These are phyloP conservation scores for Spicauda simplicius DNA, from an alignment of 2,888 invertebrate species.

Conservation along the genomic window DNA sequence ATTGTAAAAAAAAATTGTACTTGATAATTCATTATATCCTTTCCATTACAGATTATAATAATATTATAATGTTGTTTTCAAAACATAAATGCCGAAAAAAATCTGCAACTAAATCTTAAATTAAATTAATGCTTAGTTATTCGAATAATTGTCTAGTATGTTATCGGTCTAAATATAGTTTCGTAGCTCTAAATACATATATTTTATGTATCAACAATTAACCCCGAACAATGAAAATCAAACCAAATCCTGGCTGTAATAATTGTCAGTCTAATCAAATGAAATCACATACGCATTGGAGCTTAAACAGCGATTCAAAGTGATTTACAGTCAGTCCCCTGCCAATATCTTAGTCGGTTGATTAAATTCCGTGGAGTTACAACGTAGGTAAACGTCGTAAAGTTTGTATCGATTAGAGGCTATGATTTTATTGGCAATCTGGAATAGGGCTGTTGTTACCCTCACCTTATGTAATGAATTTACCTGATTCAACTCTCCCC, in stretches of 20 bases:
- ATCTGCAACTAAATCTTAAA: no score
- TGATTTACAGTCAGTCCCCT: slow-evolving; percentile 63
- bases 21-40: no score
- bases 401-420: slow-evolving; percentile 72
- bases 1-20: no score
- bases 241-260: neutral
- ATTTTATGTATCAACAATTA: no score
- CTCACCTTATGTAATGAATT: slow-evolving; percentile 31
- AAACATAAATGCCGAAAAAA: no score
- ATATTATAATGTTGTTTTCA: no score
- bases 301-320: slow-evolving; percentile 44
- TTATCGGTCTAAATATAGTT: no score
- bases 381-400: slow-evolving; percentile 63
- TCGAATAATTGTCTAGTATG: no score
- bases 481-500: slow-evolving; percentile 33
- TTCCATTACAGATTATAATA: no score
- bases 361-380: slow-evolving; percentile 73
- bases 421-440: slow-evolving; percentile 61
- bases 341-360: slow-evolving; percentile 73
- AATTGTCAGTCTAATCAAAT: slow-evolving; percentile 22
- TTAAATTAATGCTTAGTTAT: no score
- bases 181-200: no score
- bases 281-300: slow-evolving; percentile 27
- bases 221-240: no score
- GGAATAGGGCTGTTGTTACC: slow-evolving; percentile 15